Base-by-base conservation (phyloP, 2,797 vertebrate species). In the Tangara arthus region DNA sequence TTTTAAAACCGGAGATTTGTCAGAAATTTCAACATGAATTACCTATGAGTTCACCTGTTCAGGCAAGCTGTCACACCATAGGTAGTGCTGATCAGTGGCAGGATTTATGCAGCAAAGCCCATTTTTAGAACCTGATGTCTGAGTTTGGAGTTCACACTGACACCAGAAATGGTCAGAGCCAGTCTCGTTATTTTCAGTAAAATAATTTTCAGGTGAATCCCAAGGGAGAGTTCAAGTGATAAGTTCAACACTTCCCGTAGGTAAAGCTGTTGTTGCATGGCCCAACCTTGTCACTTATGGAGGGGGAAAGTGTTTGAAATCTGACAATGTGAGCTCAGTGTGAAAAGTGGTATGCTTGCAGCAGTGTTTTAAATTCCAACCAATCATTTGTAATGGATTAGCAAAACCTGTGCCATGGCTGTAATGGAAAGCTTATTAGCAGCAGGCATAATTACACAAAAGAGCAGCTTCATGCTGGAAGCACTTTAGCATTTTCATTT, bases 361-460 rank as follows among this genome's bases (percentile, higher is more conserved):
- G 84, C 15, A 14, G 32, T 65, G 39, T 83, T 93, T 85, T 75
- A 44, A 80, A 85, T 85, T 64, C 85, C 61, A 85, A 2, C 46
- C 57, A 65, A 21, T 65, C 52, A 34, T 37, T 82, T 73, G 22
- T 79, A 72, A 59, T 66, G 55, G 55, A 68, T 92, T 89, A 57
- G 39, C 49, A 78, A 81, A 89, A 77, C 68, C 34, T 88, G 59
- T 88, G 63, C 47, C 1, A 2, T 53, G 44, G 37, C 76, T 92
- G 27, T 89, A 68, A 75, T 41, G 50, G 55, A 55, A 76, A 50
- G 30, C 23, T 83, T 93, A 37, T 94, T 94, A 93, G 53, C 86
- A 94, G 83, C 44, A 73, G 76, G 42, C 11, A 6, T 95, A 94
- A 94, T 93, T 91, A 42, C 71, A 55, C 46, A 32, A 83, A 90